Evolutionary conservation across 2,888 invertebrate species (phyloP).

Genomic region (Aphodius granarius): DNA sequence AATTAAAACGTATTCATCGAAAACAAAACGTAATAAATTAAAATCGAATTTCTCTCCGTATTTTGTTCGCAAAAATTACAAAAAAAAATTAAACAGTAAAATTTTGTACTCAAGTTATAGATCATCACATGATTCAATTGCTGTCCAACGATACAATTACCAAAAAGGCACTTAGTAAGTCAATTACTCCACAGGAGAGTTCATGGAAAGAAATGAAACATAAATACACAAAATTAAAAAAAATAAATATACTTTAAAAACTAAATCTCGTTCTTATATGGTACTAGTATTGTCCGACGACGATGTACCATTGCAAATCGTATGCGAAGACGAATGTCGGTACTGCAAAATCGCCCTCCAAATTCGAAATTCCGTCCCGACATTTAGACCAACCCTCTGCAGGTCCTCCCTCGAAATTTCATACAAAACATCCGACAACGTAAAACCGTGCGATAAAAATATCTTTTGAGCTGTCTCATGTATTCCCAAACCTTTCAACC

Average conservation of each 20-base stretch:
- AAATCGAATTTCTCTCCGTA: neutral
- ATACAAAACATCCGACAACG: conserved; percentile 76
- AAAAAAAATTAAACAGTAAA: neutral
- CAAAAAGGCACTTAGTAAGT: neutral
- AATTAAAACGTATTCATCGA: neutral
- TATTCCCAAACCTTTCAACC: conserved; percentile 71
- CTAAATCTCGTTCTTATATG: neutral
- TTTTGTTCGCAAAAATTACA: neutral
- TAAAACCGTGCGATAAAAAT: conserved; percentile 75
- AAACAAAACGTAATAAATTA: neutral
- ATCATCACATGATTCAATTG: neutral
- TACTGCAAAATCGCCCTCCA: conserved; percentile 80
- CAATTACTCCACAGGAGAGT: neutral
- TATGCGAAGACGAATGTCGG: conserved; percentile 43
- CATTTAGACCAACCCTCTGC: conserved; percentile 74
- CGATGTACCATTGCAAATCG: neutral
- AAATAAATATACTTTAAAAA: neutral
- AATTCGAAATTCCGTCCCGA: conserved; percentile 80
- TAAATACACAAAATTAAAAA: neutral
- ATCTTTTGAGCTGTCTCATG: conserved; percentile 68
- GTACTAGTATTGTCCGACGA: neutral
- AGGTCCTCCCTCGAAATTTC: conserved; percentile 83
- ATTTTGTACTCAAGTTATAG: neutral
- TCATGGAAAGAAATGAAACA: neutral
- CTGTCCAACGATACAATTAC: too few species aligned